Percentiles rank a stretch among this genome's conserved stretches.
Conservation (phyloP, 2,888 invertebrate species). For the Morpho deidamia region DNA sequence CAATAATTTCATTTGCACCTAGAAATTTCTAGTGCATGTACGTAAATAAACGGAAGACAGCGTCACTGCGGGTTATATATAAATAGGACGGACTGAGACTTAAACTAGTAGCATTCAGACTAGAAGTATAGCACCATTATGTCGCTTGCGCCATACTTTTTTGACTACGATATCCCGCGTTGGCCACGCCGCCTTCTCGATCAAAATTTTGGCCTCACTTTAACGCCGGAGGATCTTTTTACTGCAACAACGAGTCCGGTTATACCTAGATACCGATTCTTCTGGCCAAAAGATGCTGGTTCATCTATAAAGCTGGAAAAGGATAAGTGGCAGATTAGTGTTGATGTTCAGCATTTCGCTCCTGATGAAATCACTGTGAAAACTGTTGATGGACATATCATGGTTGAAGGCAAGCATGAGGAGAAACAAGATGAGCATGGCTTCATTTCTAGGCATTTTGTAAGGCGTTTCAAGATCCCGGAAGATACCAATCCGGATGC, state of each 20-base stretch:
- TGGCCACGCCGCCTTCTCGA: constrained; percentile 61
- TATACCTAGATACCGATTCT: constrained; percentile 39
- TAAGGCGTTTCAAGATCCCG: constrained; percentile 84
- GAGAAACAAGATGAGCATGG: constrained; percentile 88
- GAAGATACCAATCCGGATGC: constrained; percentile 83
- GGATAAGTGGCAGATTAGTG: constrained; percentile 81
- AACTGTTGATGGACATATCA: constrained; percentile 81
- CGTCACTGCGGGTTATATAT: constrained; percentile 32
- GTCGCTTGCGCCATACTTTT: constrained; percentile 54
- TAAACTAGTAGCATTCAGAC: constrained; percentile 26
- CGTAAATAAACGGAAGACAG: constrained; percentile 27
- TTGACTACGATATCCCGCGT: constrained; percentile 50
- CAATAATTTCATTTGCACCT: constrained; percentile 28
- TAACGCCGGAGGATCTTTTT: constrained; percentile 59
- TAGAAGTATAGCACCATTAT: constrained; percentile 27
- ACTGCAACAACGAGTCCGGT: constrained; percentile 44
- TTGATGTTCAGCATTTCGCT: constrained; percentile 87
- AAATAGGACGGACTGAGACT: constrained; percentile 31
- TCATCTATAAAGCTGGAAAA: constrained; percentile 73
- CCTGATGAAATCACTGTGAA: constrained; percentile 88
- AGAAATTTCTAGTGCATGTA: constrained; percentile 34
- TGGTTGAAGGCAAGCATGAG: constrained; percentile 88
- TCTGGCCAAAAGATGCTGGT: constrained; percentile 61
- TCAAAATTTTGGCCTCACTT: constrained; percentile 61
- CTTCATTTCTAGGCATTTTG: constrained; percentile 84